Conservation (phyloP, 2,888 invertebrate genomes). For the Parnassius smintheus region DNA sequence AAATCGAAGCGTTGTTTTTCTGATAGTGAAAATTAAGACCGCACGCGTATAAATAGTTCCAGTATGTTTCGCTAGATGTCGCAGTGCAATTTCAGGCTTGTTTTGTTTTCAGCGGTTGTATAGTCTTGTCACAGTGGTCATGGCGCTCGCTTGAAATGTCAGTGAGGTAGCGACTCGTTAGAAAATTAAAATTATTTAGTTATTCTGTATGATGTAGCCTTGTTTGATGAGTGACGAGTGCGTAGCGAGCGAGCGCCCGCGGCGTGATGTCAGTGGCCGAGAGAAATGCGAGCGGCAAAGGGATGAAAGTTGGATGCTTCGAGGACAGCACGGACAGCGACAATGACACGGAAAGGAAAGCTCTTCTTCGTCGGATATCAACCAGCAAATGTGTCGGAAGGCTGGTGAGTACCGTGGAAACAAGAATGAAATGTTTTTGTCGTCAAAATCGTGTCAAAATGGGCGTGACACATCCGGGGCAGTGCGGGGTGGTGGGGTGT, state of each 20-base stretch:
- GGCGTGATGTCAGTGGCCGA: slow-evolving; percentile 72
- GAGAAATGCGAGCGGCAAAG: slow-evolving; percentile 50
- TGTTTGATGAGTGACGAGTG: slow-evolving; percentile 61
- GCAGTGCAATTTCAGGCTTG: slow-evolving; percentile 46
- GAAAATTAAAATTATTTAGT: slow-evolving; percentile 61
- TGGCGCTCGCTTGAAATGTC: slow-evolving; percentile 76
- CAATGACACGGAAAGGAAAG: slow-evolving; percentile 89
- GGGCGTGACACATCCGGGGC: slow-evolving; percentile 57
- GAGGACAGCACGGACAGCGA: slow-evolving; percentile 88
- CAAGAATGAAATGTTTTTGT: slow-evolving; percentile 17
- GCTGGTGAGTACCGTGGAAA: slow-evolving; percentile 78
- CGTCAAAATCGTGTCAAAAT: slow-evolving; percentile 26
- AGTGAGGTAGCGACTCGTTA: slow-evolving; percentile 61
- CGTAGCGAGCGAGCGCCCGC: slow-evolving; percentile 57
- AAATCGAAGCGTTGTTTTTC: not conserved
- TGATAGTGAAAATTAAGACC: not conserved
- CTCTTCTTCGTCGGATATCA: slow-evolving; percentile 89
- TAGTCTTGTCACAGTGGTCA: slow-evolving; percentile 65
- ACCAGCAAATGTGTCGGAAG: slow-evolving; percentile 91
- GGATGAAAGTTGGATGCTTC: slow-evolving; percentile 57
- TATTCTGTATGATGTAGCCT: slow-evolving; percentile 76
- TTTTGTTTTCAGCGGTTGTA: slow-evolving; percentile 74
- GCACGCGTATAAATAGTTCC: slow-evolving; percentile 35
- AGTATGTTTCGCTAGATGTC: slow-evolving; percentile 45
- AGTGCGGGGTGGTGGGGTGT: slow-evolving; percentile 44